Base-by-base conservation (phyloP, 37 sponge, comb jelly and placozoan species). In the Chondrilla cf. caribensis region DNA sequence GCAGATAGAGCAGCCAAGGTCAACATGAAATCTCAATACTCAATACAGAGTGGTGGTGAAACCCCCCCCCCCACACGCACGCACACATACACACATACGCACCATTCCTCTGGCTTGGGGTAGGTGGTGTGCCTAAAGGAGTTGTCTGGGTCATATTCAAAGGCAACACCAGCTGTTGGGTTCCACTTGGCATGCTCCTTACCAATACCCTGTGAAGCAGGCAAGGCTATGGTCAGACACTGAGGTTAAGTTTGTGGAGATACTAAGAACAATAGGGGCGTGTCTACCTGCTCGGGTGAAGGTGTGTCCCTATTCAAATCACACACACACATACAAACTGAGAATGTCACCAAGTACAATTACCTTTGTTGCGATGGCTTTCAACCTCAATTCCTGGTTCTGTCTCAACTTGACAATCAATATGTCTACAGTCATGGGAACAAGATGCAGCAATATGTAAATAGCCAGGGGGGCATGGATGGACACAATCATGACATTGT, bases 111-210 rank as follows among this genome's bases (percentile, higher is more conserved):
- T 54, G 99, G 95, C 60, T 83, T 90, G 43, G 99, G 99, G 82
- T 91, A 98, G 41, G 95, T 93, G 4, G 99, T 98, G 90, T 98
- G 99, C 82, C 99, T 80, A 37, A 98, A 84, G 22, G 97, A 86
- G 72, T 98, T 98, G 79, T 98, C 99, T 0, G 99, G 99, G 81
- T 98, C 99, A 85, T 98, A 98, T 79, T 98, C 99, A 83, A 98
- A 98, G 11, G 97, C 88, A 8, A 98, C 89, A 37, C 92, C 95
- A 58, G 99, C 90, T 0, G 97, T 87, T 18, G 98, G 98, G 36
- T 81, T 92, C 99, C 99, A 98, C 85, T 98, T 98, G 54, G 97
- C 95, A 81, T 98, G 99, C 76, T 98, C 99, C 84, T 96, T 98
- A 17, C 91, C 91, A 88, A 98, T 94, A 8, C 99, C 99, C 95